These are phyloP conservation scores for Scaptomyza cyrtandrae DNA, from an alignment of 2,888 invertebrate genomes.

Conservation along the genomic window DNA sequence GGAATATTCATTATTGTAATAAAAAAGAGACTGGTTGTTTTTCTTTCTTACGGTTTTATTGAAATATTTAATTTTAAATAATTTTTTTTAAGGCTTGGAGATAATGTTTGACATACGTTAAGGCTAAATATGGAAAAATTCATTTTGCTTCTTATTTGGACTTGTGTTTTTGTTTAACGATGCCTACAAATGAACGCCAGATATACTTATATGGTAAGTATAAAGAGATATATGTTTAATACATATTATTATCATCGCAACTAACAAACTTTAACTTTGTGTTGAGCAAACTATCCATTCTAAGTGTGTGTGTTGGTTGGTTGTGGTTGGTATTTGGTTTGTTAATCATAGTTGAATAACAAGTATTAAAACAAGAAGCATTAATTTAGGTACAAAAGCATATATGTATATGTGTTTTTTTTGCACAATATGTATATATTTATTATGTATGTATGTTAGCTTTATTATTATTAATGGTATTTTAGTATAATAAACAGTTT, in stretches of 20 bases:
- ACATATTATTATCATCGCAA: conserved; percentile 32
- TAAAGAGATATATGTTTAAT: conserved; percentile 20
- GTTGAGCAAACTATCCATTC: conserved; percentile 61
- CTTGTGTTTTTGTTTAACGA: conserved; percentile 25
- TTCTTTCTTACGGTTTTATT: conserved; percentile 63
- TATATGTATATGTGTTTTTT: conserved; percentile 49
- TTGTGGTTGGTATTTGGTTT: conserved; percentile 16
- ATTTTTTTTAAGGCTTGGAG: conserved; percentile 73
- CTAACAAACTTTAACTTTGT: conserved; percentile 64
- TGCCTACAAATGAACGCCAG: conserved; percentile 9
- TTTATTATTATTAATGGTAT: conserved; percentile 50
- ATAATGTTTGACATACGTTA: conserved; percentile 71
- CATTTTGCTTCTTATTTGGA: conserved; percentile 56
- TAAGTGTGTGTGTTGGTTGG: conserved; percentile 50
- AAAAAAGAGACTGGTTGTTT: no score
- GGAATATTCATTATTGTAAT: no score
- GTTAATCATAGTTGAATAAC: conserved; percentile 45
- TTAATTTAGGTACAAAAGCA: conserved; percentile 79
- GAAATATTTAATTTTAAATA: conserved; percentile 72
- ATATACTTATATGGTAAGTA: conserved; percentile 31
- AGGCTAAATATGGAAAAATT: conserved; percentile 77
- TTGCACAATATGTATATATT: conserved; percentile 34
- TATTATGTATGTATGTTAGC: conserved; percentile 50
- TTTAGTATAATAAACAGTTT: conserved; percentile 55
- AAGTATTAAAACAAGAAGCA: conserved; percentile 67